Conservation (phyloP, 2,113 vertebrate genomes). For the Pteropus alecto region DNA sequence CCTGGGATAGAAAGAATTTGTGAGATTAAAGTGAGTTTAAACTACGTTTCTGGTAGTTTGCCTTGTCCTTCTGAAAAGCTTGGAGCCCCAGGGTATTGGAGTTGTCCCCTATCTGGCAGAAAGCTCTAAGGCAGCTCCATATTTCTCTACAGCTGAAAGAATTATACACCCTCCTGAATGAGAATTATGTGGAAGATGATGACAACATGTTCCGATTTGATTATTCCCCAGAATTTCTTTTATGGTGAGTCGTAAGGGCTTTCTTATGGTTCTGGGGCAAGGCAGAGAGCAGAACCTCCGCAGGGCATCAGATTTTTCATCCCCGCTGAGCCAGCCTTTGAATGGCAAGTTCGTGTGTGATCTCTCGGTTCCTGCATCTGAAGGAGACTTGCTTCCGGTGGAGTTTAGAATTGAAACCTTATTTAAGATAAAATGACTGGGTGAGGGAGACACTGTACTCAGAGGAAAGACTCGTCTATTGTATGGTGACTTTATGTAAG, state of each 20-base stretch:
- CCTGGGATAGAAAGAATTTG: not conserved
- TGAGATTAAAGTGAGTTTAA: not conserved
- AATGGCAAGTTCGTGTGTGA: not conserved
- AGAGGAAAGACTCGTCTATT: not conserved
- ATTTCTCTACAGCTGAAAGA: slow-evolving; percentile 91
- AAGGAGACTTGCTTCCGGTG: not conserved
- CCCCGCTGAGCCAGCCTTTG: not conserved
- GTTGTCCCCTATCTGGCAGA: not conserved
- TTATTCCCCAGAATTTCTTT: slow-evolving; percentile 97
- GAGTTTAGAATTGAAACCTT: not conserved
- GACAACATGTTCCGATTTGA: slow-evolving; percentile 99
- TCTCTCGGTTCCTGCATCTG: not conserved
- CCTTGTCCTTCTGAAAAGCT: not conserved
- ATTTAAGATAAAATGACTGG: not conserved
- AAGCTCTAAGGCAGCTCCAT: not conserved
- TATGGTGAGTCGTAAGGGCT: slow-evolving; percentile 88
- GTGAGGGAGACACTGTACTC: not conserved
- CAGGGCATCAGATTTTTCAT: not conserved
- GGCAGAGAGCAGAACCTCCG: not conserved
- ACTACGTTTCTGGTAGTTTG: not conserved
- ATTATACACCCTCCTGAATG: slow-evolving; percentile 97
- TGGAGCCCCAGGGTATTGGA: not conserved
- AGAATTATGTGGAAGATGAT: slow-evolving; percentile 99
- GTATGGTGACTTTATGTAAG: not conserved
- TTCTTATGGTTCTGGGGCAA: not conserved